Evolutionary conservation across 1,140 invertebrate genomes (phyloP).

Genomic region (Uloborus diversus): DNA sequence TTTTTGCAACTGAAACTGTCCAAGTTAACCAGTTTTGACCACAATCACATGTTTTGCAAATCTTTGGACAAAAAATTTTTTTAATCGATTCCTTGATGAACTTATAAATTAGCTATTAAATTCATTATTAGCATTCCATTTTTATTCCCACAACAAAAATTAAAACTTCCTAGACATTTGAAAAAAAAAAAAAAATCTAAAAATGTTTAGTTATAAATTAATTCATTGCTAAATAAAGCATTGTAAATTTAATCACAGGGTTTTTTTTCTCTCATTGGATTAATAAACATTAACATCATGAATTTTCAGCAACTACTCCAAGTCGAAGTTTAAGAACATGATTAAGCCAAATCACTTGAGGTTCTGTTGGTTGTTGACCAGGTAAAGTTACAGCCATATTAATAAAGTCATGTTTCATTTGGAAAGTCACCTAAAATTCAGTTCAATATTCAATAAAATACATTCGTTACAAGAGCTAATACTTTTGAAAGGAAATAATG

Average conservation of each 20-base stretch:
- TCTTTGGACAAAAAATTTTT: no score
- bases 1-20: no score
- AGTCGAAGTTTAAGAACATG: slow-evolving; percentile 65
- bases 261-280: background rate
- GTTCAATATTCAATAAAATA: no score
- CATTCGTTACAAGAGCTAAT: no score
- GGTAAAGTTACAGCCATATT: slow-evolving; percentile 51
- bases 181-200: background rate
- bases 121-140: no score
- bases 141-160: no score
- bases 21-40: no score
- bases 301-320: slow-evolving; percentile 62
- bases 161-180: no score
- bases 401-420: slow-evolving; percentile 59
- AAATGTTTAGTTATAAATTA: background rate
- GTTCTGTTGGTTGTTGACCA: slow-evolving; percentile 23
- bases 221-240: background rate
- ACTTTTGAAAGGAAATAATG: no score
- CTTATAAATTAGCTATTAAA: no score
- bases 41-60: no score
- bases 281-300: background rate
- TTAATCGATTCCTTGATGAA: no score
- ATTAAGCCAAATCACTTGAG: slow-evolving; percentile 42
- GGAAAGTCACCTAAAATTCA: slow-evolving; percentile 52
- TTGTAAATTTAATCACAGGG: background rate